Evolutionary conservation across 2,113 vertebrate genomes (phyloP).

Genomic region (Chlorodrepanis virens): DNA sequence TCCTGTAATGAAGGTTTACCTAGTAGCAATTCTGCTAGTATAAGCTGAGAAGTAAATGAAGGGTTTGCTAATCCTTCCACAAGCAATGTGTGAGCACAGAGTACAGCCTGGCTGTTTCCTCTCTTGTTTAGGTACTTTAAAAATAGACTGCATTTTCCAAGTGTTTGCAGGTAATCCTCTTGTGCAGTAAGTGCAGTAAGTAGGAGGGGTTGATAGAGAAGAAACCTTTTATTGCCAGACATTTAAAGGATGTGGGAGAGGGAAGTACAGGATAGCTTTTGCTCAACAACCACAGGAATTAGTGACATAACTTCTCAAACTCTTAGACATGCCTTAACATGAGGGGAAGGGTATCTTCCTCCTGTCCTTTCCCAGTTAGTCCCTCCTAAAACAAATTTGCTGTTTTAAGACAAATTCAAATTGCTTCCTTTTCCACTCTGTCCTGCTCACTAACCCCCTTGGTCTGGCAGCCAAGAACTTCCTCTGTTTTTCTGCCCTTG

Average conservation of each 20-base stretch:
- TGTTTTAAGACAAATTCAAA: background rate
- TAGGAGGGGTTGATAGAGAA: background rate
- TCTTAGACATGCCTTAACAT: background rate
- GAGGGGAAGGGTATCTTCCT: background rate
- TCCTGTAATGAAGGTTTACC: background rate
- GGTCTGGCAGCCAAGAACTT: background rate
- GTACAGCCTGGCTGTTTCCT: background rate
- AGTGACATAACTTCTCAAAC: conserved; percentile 20
- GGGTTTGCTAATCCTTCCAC: background rate
- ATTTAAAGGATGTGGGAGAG: background rate
- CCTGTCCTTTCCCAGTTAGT: background rate
- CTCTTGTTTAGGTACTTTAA: background rate
- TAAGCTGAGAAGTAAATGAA: background rate
- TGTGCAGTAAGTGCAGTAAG: background rate
- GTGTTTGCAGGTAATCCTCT: background rate
- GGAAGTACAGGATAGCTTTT: background rate
- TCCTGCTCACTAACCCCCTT: background rate
- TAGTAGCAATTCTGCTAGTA: background rate
- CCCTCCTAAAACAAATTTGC: background rate
- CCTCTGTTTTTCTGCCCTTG: background rate
- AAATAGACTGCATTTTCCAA: background rate
- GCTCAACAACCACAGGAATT: background rate
- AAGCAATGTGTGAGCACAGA: background rate
- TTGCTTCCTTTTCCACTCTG: background rate
- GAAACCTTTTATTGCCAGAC: background rate